These are phyloP conservation scores for Falco punctatus DNA, from an alignment of 2,113 vertebrate genomes.

Conservation along the genomic window DNA sequence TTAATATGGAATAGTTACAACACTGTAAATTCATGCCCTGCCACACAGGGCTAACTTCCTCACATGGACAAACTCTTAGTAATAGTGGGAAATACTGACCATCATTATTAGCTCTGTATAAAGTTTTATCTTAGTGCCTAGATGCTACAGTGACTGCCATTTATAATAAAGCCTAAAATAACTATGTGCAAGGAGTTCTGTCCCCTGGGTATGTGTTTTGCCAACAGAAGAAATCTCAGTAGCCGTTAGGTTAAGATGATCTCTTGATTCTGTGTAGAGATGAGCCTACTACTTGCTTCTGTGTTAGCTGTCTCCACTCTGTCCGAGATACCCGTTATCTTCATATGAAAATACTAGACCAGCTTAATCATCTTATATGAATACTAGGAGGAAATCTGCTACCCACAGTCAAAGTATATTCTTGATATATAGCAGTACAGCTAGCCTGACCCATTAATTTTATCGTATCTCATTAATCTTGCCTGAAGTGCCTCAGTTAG, in stretches of 20 bases:
- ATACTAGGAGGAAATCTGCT: not conserved
- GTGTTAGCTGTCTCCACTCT: not conserved
- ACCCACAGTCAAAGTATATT: not conserved
- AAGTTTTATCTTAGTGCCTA: slow-evolving; percentile 57
- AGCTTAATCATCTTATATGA: not conserved
- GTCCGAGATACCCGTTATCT: not conserved
- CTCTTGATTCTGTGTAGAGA: not conserved
- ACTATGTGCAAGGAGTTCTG: not conserved
- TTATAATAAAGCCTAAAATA: slow-evolving; percentile 7
- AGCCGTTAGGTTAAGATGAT: not conserved
- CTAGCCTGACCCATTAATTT: not conserved
- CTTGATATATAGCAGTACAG: not conserved
- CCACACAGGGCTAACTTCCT: not conserved
- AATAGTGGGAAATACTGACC: not conserved
- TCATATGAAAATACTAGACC: not conserved
- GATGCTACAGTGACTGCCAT: slow-evolving; percentile 65
- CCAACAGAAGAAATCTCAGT: not conserved
- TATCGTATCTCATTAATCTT: not conserved
- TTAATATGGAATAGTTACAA: not conserved
- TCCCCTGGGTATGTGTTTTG: not conserved
- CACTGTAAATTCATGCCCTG: not conserved
- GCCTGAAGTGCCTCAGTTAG: slow-evolving; percentile 66
- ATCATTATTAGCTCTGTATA: not conserved
- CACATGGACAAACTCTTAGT: not conserved
- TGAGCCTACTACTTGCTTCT: not conserved